These are phyloP conservation scores for Cryptosula pallasiana DNA, from an alignment of 2,888 invertebrate genomes.

Conservation along the genomic window DNA sequence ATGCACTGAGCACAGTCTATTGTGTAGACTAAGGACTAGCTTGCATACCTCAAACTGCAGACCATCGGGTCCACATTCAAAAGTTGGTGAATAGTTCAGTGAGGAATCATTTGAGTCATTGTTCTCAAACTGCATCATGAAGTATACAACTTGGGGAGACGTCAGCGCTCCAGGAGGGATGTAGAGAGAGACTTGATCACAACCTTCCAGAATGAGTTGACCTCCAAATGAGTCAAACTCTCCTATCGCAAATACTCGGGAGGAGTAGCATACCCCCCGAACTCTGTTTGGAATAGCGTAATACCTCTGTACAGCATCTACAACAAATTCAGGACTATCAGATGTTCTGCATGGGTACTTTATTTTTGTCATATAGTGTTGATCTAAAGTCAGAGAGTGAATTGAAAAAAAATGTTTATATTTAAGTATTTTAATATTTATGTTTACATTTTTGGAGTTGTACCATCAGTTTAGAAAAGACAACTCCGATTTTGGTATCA, in stretches of 20 bases:
- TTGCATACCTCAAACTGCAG: constrained; percentile 4
- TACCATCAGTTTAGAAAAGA: no score
- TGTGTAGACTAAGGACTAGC: no score
- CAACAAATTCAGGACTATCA: no score
- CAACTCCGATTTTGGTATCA: no score
- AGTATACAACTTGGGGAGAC: neutral
- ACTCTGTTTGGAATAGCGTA: neutral
- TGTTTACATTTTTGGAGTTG: no score
- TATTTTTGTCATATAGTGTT: no score
- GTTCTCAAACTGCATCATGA: constrained; percentile 1
- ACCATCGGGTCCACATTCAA: constrained; percentile 20
- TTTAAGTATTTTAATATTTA: no score
- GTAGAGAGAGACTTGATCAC: neutral
- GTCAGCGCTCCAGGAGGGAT: constrained; percentile 11
- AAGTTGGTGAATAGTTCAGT: neutral
- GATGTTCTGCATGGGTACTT: no score
- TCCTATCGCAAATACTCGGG: constrained; percentile 19
- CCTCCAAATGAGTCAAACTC: constrained; percentile 15
- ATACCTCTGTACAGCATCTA: neutral
- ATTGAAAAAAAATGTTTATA: no score
- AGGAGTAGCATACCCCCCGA: neutral
- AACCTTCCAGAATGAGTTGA: neutral
- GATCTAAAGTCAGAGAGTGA: no score
- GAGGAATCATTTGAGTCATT: neutral
- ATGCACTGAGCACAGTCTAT: no score